Evolutionary conservation across 30 jellyfish, hydroid and myxozoan genomes (phyloP), one percentile per base, ranked within the genome.

Genomic region (Phacellophora camtschatica): DNA sequence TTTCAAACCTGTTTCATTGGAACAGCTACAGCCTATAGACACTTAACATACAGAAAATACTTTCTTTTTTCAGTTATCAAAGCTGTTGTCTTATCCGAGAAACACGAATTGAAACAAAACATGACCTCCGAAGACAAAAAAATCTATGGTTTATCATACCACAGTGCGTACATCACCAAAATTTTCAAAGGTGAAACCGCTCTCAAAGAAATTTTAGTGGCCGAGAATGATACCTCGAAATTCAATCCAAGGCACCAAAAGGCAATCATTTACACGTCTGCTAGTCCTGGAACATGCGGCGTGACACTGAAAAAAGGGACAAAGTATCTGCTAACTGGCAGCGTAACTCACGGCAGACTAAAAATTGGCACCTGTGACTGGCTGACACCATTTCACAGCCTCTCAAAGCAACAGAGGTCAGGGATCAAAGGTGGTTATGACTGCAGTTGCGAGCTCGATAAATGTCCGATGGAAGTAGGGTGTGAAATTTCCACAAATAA

Each of bases 391-490:
- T 87, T 85, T 77, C 33, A 65, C 58, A 16, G 35, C 0, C 58
- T 87, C 5, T 75, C 96, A 37, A 71, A 65, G 70, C 87, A 67
- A 80, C 83, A 74, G 20, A 68, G 62, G 53, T 64, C 58, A 27
- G 96, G 96, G 9, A 70, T 87, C 35, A 66, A 64, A 29, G 96
- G 96, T 20, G 88, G 77, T 12, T 87, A 87, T 42, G 96, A 87
- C 77, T 87, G 96, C 88, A 42, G 92, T 25, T 87, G 96, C 59
- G 25, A 68, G 61, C 87, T 87, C 23, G 76, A 64, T 15, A 56
- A 28, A 1, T 87, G 96, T 48, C 82, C 88, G 4, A 31, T 58
- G 31, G 96, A 88, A 16, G 24, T 41, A 67, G 51, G 13, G 13
- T 78, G 90, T 27, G 67, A 45, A 32, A 28, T 20, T 45, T 34